A percentile compares a stretch with the other conserved stretches of the same genome.
phyloP scores from a whole-genome alignment of 2,113 vertebrate genomes.

The Eira barbara region DNA sequence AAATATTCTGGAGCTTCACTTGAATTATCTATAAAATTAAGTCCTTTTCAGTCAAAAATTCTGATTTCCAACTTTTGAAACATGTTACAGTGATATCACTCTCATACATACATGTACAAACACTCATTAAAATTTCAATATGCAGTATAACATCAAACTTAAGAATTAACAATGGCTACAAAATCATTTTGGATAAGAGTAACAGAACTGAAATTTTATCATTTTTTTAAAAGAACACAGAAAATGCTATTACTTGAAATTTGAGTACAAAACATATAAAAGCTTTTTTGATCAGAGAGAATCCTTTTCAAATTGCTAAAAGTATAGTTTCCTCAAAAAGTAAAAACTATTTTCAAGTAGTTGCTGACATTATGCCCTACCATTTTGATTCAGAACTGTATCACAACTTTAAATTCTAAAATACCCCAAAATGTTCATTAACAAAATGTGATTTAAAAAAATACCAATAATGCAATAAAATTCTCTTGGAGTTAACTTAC shows the following conservation, averaged over 20 bases:
- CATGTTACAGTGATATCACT: background rate
- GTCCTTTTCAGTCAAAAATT: background rate
- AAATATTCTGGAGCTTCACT: slow-evolving; percentile 4
- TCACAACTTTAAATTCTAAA: slow-evolving; percentile 7
- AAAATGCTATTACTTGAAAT: slow-evolving; percentile 29
- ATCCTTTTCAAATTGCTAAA: background rate
- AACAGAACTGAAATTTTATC: slow-evolving; percentile 1
- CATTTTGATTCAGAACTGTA: background rate
- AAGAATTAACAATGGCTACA: background rate
- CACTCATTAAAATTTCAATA: background rate
- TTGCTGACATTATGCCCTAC: background rate
- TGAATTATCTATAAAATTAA: slow-evolving; percentile 33
- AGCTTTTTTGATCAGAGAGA: background rate
- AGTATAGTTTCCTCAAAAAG: background rate
- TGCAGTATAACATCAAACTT: background rate
- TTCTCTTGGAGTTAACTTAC: background rate
- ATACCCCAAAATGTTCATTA: background rate
- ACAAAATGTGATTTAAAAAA: background rate
- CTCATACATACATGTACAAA: background rate
- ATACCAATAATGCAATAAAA: slow-evolving; percentile 40
- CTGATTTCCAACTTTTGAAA: slow-evolving; percentile 14
- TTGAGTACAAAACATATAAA: background rate
- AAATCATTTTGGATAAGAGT: slow-evolving; percentile 13
- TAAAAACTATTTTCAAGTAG: background rate
- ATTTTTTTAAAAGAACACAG: slow-evolving; percentile 38